phyloP scores from a whole-genome alignment of 2,888 invertebrate species.

The Steinernema carpocapsae region DNA sequence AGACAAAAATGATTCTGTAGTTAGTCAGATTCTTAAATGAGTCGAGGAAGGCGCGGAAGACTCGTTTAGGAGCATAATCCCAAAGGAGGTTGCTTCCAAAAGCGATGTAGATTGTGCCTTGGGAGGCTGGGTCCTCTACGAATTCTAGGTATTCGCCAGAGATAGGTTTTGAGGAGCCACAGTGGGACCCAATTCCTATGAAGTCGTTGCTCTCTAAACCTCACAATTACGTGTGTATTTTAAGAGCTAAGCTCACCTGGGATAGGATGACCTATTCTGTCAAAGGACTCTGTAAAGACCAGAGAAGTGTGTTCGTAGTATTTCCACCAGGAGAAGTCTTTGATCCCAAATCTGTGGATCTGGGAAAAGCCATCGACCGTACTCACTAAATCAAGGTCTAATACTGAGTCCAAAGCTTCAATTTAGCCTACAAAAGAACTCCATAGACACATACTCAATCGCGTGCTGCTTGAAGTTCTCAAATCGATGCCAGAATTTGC shows the following conservation, averaged over 20 bases:
- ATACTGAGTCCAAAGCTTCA: background rate
- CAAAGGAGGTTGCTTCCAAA: conserved; percentile 36
- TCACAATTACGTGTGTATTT: background rate
- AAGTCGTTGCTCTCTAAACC: conserved; percentile 1
- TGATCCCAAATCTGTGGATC: background rate
- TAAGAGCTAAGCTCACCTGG: background rate
- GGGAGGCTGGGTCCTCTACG: conserved; percentile 35
- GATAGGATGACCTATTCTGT: conserved; percentile 5
- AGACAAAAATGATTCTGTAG: conserved; percentile 35
- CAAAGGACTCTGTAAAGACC: conserved; percentile 5
- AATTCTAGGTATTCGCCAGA: background rate
- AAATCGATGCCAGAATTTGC: background rate
- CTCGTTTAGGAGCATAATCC: conserved; percentile 10
- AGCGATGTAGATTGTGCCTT: conserved; percentile 39
- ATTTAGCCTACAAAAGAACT: background rate
- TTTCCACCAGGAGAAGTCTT: conserved; percentile 20
- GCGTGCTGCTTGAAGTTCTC: conserved; percentile 28
- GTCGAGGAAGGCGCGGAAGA: conserved; percentile 10
- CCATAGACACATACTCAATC: background rate
- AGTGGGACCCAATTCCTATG: conserved; percentile 9
- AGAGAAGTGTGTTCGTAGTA: conserved; percentile 13
- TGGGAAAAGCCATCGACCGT: background rate
- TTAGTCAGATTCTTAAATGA: conserved; percentile 13
- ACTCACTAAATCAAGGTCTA: background rate
- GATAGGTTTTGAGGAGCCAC: background rate